Conservation (phyloP, 2,888 invertebrate species). For the Habroteleia sp. region DNA sequence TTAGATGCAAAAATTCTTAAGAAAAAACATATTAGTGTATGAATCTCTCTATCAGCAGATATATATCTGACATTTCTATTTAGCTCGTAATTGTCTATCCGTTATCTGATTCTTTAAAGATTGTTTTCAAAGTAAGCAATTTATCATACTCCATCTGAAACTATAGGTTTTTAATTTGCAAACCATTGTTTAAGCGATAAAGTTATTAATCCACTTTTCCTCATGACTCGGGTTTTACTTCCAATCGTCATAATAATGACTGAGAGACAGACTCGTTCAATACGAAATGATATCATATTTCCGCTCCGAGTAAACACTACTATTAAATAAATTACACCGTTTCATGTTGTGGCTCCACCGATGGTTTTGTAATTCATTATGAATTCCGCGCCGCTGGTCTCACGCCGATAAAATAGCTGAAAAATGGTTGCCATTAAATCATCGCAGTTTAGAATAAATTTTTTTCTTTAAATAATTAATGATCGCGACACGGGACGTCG, state of each 20-base stretch:
- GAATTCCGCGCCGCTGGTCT: slow-evolving; percentile 51
- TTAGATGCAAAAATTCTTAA: too few species aligned
- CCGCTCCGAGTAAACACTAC: slow-evolving; percentile 56
- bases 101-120: neutral
- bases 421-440: slow-evolving; percentile 61
- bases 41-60: neutral
- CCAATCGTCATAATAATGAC: slow-evolving; percentile 59
- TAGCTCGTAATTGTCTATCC: neutral
- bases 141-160: neutral
- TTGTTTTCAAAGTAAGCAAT: slow-evolving; percentile 21
- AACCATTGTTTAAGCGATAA: slow-evolving; percentile 39
- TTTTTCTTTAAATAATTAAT: slow-evolving; percentile 56
- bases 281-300: slow-evolving; percentile 63
- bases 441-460: slow-evolving; percentile 33
- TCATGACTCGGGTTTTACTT: slow-evolving; percentile 54
- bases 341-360: slow-evolving; percentile 53
- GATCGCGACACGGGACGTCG: slow-evolving; percentile 55
- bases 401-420: slow-evolving; percentile 61
- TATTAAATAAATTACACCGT: slow-evolving; percentile 64
- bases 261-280: slow-evolving; percentile 51
- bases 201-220: slow-evolving; percentile 61
- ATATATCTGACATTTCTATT: neutral
- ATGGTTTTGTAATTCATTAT: slow-evolving; percentile 61
- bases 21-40: too few species aligned
- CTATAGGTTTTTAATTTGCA: slow-evolving; percentile 24